Evolutionary conservation across 2,797 vertebrate genomes (phyloP), one percentile per base, ranked within the genome.

Genomic region (Eutrigla gurnardus): DNA sequence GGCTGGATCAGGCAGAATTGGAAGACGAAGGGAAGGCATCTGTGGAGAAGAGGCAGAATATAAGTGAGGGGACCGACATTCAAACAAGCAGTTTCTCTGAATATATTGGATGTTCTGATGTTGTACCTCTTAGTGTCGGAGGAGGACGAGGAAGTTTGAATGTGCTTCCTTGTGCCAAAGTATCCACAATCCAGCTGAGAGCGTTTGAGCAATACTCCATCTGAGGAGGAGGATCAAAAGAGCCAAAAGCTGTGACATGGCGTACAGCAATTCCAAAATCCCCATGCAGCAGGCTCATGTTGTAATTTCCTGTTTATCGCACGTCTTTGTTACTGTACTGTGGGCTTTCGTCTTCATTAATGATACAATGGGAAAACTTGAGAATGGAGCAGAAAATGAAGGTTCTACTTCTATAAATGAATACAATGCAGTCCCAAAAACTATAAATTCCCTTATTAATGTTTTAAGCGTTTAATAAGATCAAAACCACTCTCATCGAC

Each of bases 131-230:
- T 3, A 82, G 68, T 6, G 86, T 69, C 4, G 94, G 94, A 17
- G 92, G 93, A 10, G 93, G 82, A 0, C 93, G 93, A 4, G 81
- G 65, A 2, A 92, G 89, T 66, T 94, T 95, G 17, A 91, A 91
- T 13, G 93, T 63, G 54, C 91, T 81, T 35, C 95, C 92, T 77
- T 95, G 94, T 17, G 93, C 94, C 74, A 97, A 83, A 17, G 94
- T 90, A 3, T 97, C 96, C 2, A 96, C 94, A 57, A 98, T 93
- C 96, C 96, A 97, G 72, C 83, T 85, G 52, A 98, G 91, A 42
- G 96, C 94, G 0, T 80, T 93, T 5, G 93, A 92, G 82, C 96
- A 97, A 57, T 96, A 95, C 59, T 96, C 96, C 91, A 97, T 93
- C 97, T 98, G 88, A 65, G 53, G 7, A 32, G 4, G 47, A 64